Conservation (phyloP, 2,797 vertebrate genomes). For the Hipposideros larvatus region DNA sequence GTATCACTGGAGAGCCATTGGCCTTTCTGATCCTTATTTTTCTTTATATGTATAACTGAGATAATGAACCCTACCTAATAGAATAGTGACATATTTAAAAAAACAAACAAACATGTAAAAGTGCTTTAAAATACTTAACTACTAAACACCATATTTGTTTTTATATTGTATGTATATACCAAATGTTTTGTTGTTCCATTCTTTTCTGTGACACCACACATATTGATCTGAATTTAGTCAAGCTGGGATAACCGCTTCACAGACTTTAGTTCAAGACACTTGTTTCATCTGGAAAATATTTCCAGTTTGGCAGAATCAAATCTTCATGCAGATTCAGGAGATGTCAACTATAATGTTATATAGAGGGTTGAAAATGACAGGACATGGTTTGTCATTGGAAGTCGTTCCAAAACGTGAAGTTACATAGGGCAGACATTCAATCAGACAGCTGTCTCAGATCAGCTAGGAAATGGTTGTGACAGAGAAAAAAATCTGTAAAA, state of each 20-base stretch:
- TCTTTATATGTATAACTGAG: not conserved
- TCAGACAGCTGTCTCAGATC: constrained; percentile 41
- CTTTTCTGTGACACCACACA: not conserved
- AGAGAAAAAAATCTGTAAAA: constrained; percentile 31
- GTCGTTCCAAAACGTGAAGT: constrained; percentile 51
- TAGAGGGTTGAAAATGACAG: constrained; percentile 46
- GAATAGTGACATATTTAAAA: not conserved
- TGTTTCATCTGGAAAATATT: constrained; percentile 16
- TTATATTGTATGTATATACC: not conserved
- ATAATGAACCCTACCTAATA: not conserved
- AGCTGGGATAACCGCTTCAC: not conserved
- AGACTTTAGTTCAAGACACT: not conserved
- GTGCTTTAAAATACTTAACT: not conserved
- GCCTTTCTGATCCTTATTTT: not conserved
- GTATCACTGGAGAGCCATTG: not conserved
- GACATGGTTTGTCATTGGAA: constrained; percentile 18
- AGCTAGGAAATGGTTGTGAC: constrained; percentile 34
- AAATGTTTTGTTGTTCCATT: not conserved
- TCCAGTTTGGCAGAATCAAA: constrained; percentile 17
- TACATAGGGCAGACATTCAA: constrained; percentile 9
- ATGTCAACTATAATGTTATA: not conserved
- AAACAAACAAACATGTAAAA: not conserved
- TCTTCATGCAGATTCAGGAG: constrained; percentile 30
- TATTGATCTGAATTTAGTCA: not conserved
- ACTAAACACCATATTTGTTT: not conserved